phyloP scores from a whole-genome alignment of 64 coral and sea anemone genomes.

The Hydrozoanthus tunicans region DNA sequence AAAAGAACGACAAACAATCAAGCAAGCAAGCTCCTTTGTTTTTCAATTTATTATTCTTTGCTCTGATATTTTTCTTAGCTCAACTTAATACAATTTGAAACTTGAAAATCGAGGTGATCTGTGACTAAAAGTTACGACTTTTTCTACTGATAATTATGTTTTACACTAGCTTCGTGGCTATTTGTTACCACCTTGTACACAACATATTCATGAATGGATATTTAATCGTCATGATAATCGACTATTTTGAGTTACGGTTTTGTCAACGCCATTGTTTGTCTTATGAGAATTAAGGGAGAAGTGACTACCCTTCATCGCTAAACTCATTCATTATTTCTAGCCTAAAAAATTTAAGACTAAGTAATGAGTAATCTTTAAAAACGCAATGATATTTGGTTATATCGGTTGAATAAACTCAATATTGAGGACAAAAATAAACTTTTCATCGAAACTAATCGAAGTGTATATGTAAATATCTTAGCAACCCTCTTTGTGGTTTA shows the following conservation, averaged over 20 bases:
- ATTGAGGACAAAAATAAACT: background rate
- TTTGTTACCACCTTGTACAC: background rate
- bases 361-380: background rate
- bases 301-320: background rate
- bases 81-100: background rate
- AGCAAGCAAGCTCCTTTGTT: background rate
- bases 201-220: background rate
- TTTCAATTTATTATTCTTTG: background rate
- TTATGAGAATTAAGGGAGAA: background rate
- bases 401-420: background rate
- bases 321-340: background rate
- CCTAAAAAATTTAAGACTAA: background rate
- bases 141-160: background rate
- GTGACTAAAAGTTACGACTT: background rate
- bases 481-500: background rate
- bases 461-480: background rate
- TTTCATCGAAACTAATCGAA: background rate
- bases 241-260: background rate
- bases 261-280: constrained; percentile 11
- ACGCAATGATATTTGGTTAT: background rate
- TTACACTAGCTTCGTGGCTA: background rate
- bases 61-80: background rate
- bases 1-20: background rate
- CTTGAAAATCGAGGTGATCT: background rate
- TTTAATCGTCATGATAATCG: background rate